Conservation (phyloP, 2,797 vertebrate genomes). For the Selene dorsalis region DNA sequence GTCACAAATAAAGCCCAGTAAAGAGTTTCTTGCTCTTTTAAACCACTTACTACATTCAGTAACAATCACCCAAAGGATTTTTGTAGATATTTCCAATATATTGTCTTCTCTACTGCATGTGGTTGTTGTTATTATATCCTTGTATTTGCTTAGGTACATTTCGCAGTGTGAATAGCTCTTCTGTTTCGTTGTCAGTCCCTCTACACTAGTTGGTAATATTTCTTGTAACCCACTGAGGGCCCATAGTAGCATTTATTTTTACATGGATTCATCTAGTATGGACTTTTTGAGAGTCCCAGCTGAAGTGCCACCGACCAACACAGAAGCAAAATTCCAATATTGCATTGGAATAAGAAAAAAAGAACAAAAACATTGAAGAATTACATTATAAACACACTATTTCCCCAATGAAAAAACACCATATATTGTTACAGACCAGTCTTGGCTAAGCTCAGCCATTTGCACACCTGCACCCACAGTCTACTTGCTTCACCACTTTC, state of each 20-base stretch:
- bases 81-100: not conserved
- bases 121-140: not conserved
- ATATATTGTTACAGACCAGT: conserved; percentile 13
- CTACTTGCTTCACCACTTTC: conserved; percentile 39
- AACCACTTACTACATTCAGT: not conserved
- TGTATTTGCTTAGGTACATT: not conserved
- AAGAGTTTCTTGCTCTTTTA: not conserved
- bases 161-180: not conserved
- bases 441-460: not conserved
- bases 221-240: too few species aligned
- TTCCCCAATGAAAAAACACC: conserved; percentile 5
- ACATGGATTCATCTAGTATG: not conserved
- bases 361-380: not conserved
- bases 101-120: not conserved
- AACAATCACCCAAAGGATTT: not conserved
- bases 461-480: conserved; percentile 42
- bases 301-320: not conserved
- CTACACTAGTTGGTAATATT: not conserved
- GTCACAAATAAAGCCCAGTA: not conserved
- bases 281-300: too few species aligned
- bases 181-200: too few species aligned
- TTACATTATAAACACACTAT: not conserved
- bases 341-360: not conserved
- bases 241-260: not conserved
- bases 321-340: not conserved